Evolutionary conservation across 2,888 invertebrate genomes (phyloP).

Genomic region (Esperia sulphurella): DNA sequence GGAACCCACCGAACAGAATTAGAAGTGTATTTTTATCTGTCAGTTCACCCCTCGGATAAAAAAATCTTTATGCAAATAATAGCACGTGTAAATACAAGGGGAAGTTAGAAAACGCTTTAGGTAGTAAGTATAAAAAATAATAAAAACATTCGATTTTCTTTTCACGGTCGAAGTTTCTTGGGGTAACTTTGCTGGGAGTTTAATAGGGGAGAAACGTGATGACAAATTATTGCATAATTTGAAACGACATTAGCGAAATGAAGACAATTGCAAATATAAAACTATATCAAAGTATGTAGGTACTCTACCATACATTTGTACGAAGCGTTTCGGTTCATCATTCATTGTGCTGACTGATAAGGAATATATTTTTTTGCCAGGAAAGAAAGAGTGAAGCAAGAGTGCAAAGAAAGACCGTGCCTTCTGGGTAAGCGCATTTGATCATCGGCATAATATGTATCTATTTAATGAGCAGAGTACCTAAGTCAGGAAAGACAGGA

Average conservation of each 20-base stretch:
- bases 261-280: slow-evolving; percentile 13
- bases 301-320: too few relatives aligned
- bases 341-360: too few relatives aligned
- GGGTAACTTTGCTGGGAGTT: slow-evolving; percentile 13
- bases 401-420: too few relatives aligned
- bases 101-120: slow-evolving; percentile 36
- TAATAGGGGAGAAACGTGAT: slow-evolving; percentile 23
- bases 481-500: too few relatives aligned
- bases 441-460: too few relatives aligned
- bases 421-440: too few relatives aligned
- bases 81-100: slow-evolving; percentile 73
- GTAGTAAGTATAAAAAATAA: slow-evolving; percentile 36
- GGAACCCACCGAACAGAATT: slow-evolving; percentile 57
- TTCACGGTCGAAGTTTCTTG: slow-evolving; percentile 7
- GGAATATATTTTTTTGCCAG: too few relatives aligned
- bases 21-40: slow-evolving; percentile 76
- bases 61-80: slow-evolving; percentile 74
- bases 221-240: slow-evolving; percentile 27
- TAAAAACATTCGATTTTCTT: slow-evolving; percentile 26
- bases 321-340: too few relatives aligned
- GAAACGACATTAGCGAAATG: slow-evolving; percentile 13
- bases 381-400: too few relatives aligned
- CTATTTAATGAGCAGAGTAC: too few relatives aligned
- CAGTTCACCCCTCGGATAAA: slow-evolving; percentile 44
- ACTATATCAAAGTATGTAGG: background rate